phyloP scores from a whole-genome alignment of 2,113 vertebrate genomes.

The Phylloscopus whistleri region DNA sequence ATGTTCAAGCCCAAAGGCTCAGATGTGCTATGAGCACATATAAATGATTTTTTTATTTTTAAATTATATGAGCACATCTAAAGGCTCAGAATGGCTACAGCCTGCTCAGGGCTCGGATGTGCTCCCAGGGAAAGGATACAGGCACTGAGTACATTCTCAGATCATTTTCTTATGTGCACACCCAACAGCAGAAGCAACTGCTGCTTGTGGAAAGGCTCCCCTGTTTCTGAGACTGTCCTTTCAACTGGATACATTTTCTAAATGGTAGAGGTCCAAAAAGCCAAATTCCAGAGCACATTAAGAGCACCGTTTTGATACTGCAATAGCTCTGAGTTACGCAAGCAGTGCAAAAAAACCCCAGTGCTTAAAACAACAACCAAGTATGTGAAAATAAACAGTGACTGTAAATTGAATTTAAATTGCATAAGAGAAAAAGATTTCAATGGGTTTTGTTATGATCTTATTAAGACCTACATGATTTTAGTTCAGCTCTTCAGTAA shows the following conservation, averaged over 20 bases:
- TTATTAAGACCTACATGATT: conserved; percentile 10
- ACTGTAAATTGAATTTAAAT: conserved; percentile 67
- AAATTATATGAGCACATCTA: no score
- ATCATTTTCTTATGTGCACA: not conserved
- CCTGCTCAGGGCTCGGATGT: not conserved
- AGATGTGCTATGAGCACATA: not conserved
- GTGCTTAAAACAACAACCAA: conserved; percentile 53
- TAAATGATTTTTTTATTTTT: no score
- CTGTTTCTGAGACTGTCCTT: not conserved
- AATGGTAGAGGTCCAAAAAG: not conserved
- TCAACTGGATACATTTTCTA: not conserved
- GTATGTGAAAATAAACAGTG: conserved; percentile 64
- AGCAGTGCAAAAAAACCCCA: not conserved
- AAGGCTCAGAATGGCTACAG: not conserved
- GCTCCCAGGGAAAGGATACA: not conserved
- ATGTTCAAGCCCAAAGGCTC: not conserved
- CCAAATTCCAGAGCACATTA: conserved; percentile 24
- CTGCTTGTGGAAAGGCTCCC: not conserved
- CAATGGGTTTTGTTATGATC: conserved; percentile 15
- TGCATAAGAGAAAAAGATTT: conserved; percentile 56
- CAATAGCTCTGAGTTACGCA: conserved; percentile 43
- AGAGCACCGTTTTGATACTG: conserved; percentile 18
- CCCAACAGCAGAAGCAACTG: not conserved
- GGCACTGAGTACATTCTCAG: not conserved
- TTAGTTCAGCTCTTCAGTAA: conserved; percentile 6